A percentile compares a stretch with the other conserved stretches of the same genome.
Conservation (phyloP, 2,888 invertebrate genomes). For the Trichacis sp. region DNA sequence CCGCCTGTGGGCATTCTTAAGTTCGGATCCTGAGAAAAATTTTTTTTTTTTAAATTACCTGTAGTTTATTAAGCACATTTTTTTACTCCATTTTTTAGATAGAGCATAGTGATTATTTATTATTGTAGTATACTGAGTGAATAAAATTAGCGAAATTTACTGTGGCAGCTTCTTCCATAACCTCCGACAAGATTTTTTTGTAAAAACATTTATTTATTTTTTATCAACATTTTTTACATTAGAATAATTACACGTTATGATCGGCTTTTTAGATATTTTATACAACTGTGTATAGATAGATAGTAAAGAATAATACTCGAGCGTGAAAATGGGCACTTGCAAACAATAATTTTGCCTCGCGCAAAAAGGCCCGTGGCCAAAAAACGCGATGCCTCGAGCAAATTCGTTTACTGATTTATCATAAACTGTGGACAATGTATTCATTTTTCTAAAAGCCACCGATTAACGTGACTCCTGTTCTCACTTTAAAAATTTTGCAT, state of each 20-base stretch:
- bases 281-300: slow-evolving; percentile 61
- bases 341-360: not conserved
- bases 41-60: too few relatives aligned
- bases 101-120: too few relatives aligned
- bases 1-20: too few relatives aligned
- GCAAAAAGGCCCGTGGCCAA: not conserved
- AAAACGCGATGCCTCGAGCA: not conserved
- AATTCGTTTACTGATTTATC: slow-evolving; percentile 22
- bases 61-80: too few relatives aligned
- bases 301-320: slow-evolving; percentile 48
- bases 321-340: not conserved
- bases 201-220: slow-evolving; percentile 66
- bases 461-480: not conserved
- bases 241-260: slow-evolving; percentile 62
- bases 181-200: too few relatives aligned
- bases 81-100: too few relatives aligned
- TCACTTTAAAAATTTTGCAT: too few relatives aligned
- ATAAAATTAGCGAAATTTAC: too few relatives aligned
- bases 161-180: too few relatives aligned
- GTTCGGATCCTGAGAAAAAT: too few relatives aligned
- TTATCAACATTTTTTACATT: slow-evolving; percentile 68
- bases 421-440: slow-evolving; percentile 49
- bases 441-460: slow-evolving; percentile 48
- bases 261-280: slow-evolving; percentile 59
- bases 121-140: too few relatives aligned